A percentile compares a stretch with the other conserved stretches of the same genome.
phyloP scores from a whole-genome alignment of 2,797 vertebrate genomes.

The Avahi laniger region DNA sequence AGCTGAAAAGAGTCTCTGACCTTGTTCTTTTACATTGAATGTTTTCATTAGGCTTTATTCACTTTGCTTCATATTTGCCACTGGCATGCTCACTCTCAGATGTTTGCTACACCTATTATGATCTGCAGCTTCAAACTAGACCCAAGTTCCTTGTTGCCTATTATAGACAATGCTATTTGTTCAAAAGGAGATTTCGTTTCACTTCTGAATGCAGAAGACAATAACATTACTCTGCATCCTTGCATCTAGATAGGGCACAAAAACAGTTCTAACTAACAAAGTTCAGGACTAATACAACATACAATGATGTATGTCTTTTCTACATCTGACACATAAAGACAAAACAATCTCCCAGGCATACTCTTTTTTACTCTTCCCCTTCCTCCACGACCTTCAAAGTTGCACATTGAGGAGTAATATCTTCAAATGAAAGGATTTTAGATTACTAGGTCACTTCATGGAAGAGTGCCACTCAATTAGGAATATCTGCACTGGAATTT shows the following conservation, averaged over 20 bases:
- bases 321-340: neutral
- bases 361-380: neutral
- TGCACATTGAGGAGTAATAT: neutral
- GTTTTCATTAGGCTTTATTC: neutral
- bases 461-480: neutral
- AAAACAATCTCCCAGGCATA: neutral
- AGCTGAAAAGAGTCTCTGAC: neutral
- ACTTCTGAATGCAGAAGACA: neutral
- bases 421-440: neutral
- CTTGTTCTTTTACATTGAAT: neutral
- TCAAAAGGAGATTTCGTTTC: neutral
- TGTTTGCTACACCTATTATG: neutral
- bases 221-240: neutral
- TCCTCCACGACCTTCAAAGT: neutral
- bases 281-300: neutral
- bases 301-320: neutral
- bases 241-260: neutral
- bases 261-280: neutral
- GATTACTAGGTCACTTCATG: too few relatives aligned
- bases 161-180: neutral
- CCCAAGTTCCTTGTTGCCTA: neutral
- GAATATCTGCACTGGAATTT: neutral
- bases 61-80: neutral
- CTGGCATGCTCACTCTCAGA: neutral
- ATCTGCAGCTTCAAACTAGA: neutral